phyloP scores from a whole-genome alignment of 2,113 vertebrate genomes.

The Telmatochromis brachygnathus region DNA sequence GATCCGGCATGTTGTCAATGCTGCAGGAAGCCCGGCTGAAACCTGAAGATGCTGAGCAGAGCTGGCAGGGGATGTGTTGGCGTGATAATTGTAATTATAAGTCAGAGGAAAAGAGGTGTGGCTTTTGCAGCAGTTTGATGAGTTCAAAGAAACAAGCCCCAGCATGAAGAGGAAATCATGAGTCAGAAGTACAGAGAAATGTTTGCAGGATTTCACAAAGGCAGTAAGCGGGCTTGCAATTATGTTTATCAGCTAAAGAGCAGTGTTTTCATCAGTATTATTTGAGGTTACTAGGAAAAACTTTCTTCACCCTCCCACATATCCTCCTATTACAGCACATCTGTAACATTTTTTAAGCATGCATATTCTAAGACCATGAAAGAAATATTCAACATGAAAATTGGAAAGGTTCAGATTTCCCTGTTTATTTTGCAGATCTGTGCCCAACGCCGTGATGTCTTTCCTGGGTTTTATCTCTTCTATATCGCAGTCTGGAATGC shows the following conservation, averaged over 20 bases:
- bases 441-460: slow-evolving; percentile 23
- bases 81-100: slow-evolving; percentile 49
- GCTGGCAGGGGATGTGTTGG: slow-evolving; percentile 22
- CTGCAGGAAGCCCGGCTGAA: background rate
- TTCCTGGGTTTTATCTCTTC: slow-evolving; percentile 44
- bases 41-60: slow-evolving; percentile 28
- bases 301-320: background rate
- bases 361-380: background rate
- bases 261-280: background rate
- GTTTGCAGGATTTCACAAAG: background rate
- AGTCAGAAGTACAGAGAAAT: background rate
- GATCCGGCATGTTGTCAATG: slow-evolving; percentile 21
- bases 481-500: slow-evolving; percentile 32
- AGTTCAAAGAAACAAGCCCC: background rate
- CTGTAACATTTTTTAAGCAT: background rate
- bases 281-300: background rate
- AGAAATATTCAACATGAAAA: background rate
- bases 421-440: slow-evolving; percentile 50
- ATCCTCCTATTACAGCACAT: background rate
- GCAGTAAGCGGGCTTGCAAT: background rate
- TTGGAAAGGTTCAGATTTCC: slow-evolving; percentile 17
- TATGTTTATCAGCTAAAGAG: background rate
- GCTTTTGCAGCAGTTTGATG: slow-evolving; percentile 1
- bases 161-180: background rate
- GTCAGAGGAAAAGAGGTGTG: slow-evolving; percentile 13